A percentile compares a stretch with the other conserved stretches of the same genome.
These are phyloP conservation scores for Matsumurasca onukii DNA, from an alignment of 1,140 invertebrate species.

Conservation along the genomic window DNA sequence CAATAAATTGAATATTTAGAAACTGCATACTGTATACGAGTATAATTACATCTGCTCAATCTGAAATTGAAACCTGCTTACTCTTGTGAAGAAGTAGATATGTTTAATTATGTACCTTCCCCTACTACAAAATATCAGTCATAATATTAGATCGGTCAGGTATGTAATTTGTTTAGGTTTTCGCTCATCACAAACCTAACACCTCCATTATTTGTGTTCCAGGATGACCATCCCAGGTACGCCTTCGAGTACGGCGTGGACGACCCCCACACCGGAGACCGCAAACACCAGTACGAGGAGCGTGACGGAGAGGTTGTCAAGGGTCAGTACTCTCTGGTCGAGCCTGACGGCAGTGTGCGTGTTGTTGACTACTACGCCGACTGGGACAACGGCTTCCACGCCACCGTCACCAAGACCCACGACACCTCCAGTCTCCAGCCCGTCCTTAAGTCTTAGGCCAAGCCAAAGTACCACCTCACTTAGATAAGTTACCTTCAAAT, in stretches of 20 bases:
- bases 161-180: no score
- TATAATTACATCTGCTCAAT: no score
- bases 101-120: no score
- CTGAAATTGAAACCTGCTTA: no score
- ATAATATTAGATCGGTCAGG: no score
- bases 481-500: background rate
- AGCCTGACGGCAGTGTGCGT: conserved; percentile 74
- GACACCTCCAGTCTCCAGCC: conserved; percentile 46
- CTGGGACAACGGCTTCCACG: conserved; percentile 76
- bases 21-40: no score
- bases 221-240: conserved; percentile 53
- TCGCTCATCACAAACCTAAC: no score
- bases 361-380: conserved; percentile 78
- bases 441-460: conserved; percentile 21
- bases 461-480: background rate
- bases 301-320: conserved; percentile 59
- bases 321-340: conserved; percentile 74
- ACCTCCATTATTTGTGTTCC: no score
- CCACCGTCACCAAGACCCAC: conserved; percentile 67
- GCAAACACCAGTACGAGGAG: conserved; percentile 64
- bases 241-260: conserved; percentile 54
- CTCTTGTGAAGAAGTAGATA: no score
- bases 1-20: no score
- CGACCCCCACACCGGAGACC: conserved; percentile 60
- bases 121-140: no score